These are phyloP conservation scores for Neotoma lepida DNA, from an alignment of 2,113 vertebrate genomes.

Conservation along the genomic window DNA sequence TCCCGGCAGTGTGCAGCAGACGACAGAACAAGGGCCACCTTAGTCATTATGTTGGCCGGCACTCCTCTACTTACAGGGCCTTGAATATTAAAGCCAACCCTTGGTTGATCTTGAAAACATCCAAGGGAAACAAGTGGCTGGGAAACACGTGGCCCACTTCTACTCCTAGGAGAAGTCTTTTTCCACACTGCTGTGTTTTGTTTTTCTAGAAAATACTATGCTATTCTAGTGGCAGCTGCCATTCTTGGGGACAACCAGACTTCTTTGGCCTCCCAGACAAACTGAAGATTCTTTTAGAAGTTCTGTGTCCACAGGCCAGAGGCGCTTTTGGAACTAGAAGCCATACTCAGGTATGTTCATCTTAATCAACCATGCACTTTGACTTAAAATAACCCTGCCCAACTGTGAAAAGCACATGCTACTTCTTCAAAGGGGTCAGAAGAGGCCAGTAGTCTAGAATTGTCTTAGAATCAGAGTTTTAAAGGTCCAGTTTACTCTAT, in stretches of 20 bases:
- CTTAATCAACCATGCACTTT: conserved; percentile 1
- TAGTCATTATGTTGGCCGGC: background rate
- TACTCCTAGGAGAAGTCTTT: conserved; percentile 9
- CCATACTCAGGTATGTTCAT: background rate
- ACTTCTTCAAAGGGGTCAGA: background rate
- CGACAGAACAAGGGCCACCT: background rate
- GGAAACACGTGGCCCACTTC: background rate
- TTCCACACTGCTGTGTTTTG: background rate
- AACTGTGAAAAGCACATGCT: background rate
- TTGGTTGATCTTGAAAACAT: background rate
- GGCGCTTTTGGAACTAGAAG: conserved; percentile 45
- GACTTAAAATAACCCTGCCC: background rate
- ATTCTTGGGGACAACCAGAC: background rate
- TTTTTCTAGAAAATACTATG: background rate
- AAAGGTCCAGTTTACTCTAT: background rate
- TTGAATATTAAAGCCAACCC: background rate
- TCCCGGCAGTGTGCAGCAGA: background rate
- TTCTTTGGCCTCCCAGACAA: conserved; percentile 24
- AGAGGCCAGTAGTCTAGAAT: background rate
- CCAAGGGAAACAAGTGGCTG: background rate
- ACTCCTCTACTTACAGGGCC: background rate
- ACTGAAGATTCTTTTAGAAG: conserved; percentile 25
- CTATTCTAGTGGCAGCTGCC: background rate
- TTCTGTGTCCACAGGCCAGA: background rate
- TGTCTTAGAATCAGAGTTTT: conserved; percentile 24